A percentile compares a stretch with the other conserved stretches of the same genome.
phyloP scores from a whole-genome alignment of 2,113 vertebrate species.

The Clarias gariepinus region DNA sequence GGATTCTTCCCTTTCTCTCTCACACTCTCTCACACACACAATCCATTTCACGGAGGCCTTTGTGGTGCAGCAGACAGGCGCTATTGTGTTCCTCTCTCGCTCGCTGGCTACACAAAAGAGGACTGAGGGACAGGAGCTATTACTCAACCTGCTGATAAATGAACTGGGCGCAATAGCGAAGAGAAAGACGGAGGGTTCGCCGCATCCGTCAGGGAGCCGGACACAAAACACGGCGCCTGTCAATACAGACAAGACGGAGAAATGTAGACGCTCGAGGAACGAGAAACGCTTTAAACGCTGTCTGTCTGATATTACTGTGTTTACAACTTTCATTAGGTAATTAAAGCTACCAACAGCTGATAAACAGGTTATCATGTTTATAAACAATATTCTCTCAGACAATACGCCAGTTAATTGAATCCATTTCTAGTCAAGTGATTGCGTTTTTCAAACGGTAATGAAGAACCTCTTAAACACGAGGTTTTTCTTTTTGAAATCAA shows the following conservation, averaged over 20 bases:
- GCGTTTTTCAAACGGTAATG: background rate
- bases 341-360: background rate
- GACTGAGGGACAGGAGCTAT: constrained; percentile 43
- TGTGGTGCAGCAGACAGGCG: constrained; percentile 66
- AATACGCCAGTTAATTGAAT: background rate
- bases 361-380: background rate
- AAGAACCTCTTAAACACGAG: background rate
- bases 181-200: constrained; percentile 8
- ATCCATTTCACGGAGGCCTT: constrained; percentile 62
- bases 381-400: background rate
- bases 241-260: constrained; percentile 4
- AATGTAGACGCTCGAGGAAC: background rate
- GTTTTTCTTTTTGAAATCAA: background rate
- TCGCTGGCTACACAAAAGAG: constrained; percentile 40
- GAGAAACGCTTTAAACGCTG: background rate
- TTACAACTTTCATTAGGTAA: background rate
- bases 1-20: constrained; percentile 36
- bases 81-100: constrained; percentile 64
- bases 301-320: background rate
- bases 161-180: constrained; percentile 26
- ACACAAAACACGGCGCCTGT: constrained; percentile 31
- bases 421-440: background rate
- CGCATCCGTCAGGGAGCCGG: background rate
- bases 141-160: constrained; percentile 47
- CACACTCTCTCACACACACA: constrained; percentile 26